Percentiles rank a stretch among this genome's conserved stretches.
These are phyloP conservation scores for Acrobasis consociella DNA, from an alignment of 2,888 invertebrate genomes.

Conservation along the genomic window DNA sequence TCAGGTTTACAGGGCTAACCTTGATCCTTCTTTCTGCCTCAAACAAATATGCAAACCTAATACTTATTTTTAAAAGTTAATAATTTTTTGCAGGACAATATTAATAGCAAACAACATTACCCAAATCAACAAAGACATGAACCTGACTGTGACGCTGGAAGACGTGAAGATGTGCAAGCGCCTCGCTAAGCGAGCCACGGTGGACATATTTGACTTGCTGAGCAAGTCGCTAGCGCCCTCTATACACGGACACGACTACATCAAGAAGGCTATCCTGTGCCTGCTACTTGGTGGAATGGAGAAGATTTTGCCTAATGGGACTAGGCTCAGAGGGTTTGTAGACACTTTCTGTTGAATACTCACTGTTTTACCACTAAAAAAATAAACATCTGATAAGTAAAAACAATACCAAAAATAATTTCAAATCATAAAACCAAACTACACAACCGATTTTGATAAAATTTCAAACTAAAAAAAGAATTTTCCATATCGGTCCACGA, in stretches of 20 bases:
- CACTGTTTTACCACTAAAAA: too few relatives aligned
- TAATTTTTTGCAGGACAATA: constrained; percentile 86
- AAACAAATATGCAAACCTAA: too few relatives aligned
- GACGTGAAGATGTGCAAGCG: constrained; percentile 96
- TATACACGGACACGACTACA: constrained; percentile 97
- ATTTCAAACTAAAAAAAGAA: too few relatives aligned
- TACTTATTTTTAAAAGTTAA: not conserved
- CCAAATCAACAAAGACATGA: constrained; percentile 93
- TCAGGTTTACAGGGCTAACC: too few relatives aligned
- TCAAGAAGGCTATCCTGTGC: constrained; percentile 98
- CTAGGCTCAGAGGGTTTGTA: constrained; percentile 91
- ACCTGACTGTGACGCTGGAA: constrained; percentile 88
- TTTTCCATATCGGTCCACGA: too few relatives aligned
- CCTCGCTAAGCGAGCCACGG: constrained; percentile 85
- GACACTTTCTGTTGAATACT: not conserved
- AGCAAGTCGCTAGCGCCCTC: constrained; percentile 97
- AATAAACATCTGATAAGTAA: too few relatives aligned
- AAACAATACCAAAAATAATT: too few relatives aligned
- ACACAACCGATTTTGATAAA: too few relatives aligned
- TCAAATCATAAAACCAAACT: too few relatives aligned
- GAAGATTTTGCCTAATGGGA: constrained; percentile 95
- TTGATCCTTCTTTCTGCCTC: too few relatives aligned
- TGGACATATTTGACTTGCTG: constrained; percentile 94
- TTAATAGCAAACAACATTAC: constrained; percentile 97
- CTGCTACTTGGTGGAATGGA: constrained; percentile 97